Conservation (phyloP, 2,888 invertebrate species). For the Leptopilina myrica region DNA sequence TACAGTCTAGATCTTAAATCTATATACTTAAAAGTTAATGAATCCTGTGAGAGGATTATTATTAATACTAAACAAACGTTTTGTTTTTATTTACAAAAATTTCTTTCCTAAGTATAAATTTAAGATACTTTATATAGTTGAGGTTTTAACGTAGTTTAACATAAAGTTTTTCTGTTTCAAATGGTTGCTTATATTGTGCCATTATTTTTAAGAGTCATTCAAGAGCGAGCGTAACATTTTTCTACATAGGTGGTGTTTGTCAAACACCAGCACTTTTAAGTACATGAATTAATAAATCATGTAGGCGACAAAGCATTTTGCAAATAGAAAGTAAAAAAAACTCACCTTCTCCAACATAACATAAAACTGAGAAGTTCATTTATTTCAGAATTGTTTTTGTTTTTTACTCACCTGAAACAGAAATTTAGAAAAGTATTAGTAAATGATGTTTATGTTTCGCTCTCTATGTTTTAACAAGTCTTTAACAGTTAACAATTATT, state of each 20-base stretch:
- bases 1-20: too few species aligned
- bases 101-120: neutral
- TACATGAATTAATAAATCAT: slow-evolving; percentile 32
- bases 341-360: slow-evolving; percentile 45
- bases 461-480: neutral
- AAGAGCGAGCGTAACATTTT: slow-evolving; percentile 24
- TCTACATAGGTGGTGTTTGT: neutral
- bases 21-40: too few species aligned
- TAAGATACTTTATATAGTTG: neutral
- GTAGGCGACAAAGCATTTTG: slow-evolving; percentile 52
- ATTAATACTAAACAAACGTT: too few species aligned
- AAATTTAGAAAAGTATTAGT: slow-evolving; percentile 46
- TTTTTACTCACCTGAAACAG: slow-evolving; percentile 69
- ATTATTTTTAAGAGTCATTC: slow-evolving; percentile 24
- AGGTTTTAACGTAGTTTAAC: neutral
- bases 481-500: neutral
- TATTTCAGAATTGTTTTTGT: slow-evolving; percentile 35
- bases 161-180: neutral
- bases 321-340: slow-evolving; percentile 49
- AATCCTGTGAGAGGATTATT: too few species aligned
- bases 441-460: neutral
- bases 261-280: neutral
- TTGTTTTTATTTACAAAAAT: neutral
- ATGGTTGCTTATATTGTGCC: neutral
- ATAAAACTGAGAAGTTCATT: neutral